A percentile compares a stretch with the other conserved stretches of the same genome.
Evolutionary conservation across 2,888 invertebrate species (phyloP).

Genomic region (Diaphora mendica): DNA sequence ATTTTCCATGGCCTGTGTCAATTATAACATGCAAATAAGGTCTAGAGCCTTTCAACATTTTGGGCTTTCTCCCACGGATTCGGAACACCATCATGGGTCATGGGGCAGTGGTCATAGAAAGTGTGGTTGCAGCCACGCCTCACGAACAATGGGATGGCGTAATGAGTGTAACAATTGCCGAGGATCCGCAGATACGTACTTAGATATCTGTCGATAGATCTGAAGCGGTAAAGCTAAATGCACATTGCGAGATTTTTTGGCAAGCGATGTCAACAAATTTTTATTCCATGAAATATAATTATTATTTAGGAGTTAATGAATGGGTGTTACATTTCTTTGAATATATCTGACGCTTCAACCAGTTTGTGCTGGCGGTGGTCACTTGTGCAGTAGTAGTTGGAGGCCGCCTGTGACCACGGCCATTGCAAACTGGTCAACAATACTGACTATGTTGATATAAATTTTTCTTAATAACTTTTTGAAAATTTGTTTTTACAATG

Average conservation of each 20-base stretch:
- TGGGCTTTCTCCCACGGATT: constrained; percentile 66
- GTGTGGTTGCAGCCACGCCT: constrained; percentile 61
- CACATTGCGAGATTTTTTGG: neutral
- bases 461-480: too few species aligned
- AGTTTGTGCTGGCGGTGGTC: neutral
- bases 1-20: constrained; percentile 36
- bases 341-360: neutral
- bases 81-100: constrained; percentile 27
- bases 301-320: neutral
- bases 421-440: too few species aligned
- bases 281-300: neutral
- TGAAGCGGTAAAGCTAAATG: constrained; percentile 17
- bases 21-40: constrained; percentile 42
- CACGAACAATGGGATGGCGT: constrained; percentile 68
- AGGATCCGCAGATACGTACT: constrained; percentile 56
- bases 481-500: too few species aligned
- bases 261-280: neutral
- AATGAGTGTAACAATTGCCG: constrained; percentile 69
- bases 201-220: constrained; percentile 26
- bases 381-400: neutral
- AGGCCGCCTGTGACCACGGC: too few species aligned
- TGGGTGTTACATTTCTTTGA: neutral
- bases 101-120: constrained; percentile 63
- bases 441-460: too few species aligned
- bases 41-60: constrained; percentile 56